Base-by-base conservation (phyloP, 2,797 vertebrate genomes). In the Synanceia verrucosa region DNA sequence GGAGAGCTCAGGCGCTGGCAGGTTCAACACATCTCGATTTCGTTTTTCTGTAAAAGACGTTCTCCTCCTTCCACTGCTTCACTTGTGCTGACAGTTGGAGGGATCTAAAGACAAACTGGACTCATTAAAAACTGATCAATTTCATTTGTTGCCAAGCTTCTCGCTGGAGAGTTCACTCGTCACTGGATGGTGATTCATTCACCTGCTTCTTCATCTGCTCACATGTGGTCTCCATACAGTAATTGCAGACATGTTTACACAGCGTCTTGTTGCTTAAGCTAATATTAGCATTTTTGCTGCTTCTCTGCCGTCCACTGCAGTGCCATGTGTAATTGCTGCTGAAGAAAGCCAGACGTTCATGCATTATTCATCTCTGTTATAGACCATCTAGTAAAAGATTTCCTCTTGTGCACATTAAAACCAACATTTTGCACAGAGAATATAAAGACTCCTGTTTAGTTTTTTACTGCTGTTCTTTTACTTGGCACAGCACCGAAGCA, bases 361-460 rank as follows among this genome's bases (percentile, higher is more conserved):
- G 37, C 59, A 76, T 81, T 79, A 90, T 85, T 84, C 73, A 86
- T 82, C 14, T 29, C 2, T 23, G 48, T 60, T 52, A 43, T 24
- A 76, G 58, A 72, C 46, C n/a, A 26, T 58, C 31, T 26, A 5
- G 21, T 44, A 62, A 65, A 68, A 62, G 2, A 50, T 57, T 73
- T 68, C 18, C 23, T 59, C 6, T 29, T 55, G 4, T 66, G 33
- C 7, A 44, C 10, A 43, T 37, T 65, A n/a, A 66, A 78, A 59
- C 19, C 21, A 70, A 52, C 41, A 69, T 1, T 26, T 19, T 72
- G 41, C 13, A 63, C 19, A 57, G 10, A 23, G 21, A 76, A 47
- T 46, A 43, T 7, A 48, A 56, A 37, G 0, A 34, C 21, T 7
- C 26, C 2, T 71, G 29, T 70, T 48, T 10, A n/a, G 1, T 21